Evolutionary conservation across 2,113 vertebrate genomes (phyloP).

Genomic region (Entomyzon cyanotis): DNA sequence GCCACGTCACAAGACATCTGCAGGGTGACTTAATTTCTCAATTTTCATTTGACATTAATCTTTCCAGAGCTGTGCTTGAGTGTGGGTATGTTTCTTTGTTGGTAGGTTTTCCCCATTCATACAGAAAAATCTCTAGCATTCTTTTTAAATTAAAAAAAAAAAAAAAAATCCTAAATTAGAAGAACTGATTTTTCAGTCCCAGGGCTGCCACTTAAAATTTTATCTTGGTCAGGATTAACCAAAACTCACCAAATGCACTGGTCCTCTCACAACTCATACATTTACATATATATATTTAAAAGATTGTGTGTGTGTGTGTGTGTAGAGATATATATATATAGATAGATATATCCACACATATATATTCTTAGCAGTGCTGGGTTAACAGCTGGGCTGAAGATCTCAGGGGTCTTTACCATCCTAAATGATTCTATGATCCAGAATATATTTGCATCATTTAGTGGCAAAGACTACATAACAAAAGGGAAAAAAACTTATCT

Average conservation of each 20-base stretch:
- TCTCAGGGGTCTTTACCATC: background rate
- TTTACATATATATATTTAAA: too few relatives aligned
- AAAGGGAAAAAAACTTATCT: background rate
- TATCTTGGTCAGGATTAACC: background rate
- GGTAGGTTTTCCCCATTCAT: background rate
- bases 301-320: rapidly evolving
- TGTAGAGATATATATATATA: background rate
- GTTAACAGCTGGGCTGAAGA: background rate
- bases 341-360: background rate
- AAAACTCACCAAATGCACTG: background rate
- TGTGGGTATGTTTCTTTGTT: background rate
- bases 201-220: background rate
- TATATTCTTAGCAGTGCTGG: background rate
- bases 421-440: background rate
- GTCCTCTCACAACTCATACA: background rate
- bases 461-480: background rate
- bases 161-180: background rate
- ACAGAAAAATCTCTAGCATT: background rate
- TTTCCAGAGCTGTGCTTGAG: background rate
- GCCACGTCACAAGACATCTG: background rate
- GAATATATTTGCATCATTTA: background rate
- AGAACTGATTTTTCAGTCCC: background rate
- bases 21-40: background rate
- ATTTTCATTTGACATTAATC: background rate
- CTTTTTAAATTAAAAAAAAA: background rate